A percentile compares a stretch with the other conserved stretches of the same genome.
Evolutionary conservation across 2,888 invertebrate genomes (phyloP).

Genomic region (Hipparchia semele): DNA sequence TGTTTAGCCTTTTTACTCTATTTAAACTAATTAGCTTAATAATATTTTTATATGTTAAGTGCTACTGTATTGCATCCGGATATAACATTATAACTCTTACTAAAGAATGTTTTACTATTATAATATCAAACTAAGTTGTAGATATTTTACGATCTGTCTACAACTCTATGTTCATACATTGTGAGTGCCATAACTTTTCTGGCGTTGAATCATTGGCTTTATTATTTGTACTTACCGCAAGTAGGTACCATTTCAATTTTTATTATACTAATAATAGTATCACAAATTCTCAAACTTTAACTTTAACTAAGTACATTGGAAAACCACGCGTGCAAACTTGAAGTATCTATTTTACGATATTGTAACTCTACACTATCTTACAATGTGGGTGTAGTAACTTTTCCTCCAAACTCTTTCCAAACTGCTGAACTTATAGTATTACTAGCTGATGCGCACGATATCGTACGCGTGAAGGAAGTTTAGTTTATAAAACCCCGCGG

Average conservation of each 20-base stretch:
- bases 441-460: too few relatives aligned
- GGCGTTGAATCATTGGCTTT: background rate
- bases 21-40: too few relatives aligned
- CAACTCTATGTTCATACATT: background rate
- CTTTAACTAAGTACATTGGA: background rate
- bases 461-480: too few relatives aligned
- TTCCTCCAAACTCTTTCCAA: background rate
- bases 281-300: background rate
- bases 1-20: too few relatives aligned
- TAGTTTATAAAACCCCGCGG: too few relatives aligned
- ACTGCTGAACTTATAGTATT: too few relatives aligned
- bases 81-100: too few relatives aligned
- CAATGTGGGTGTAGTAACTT: background rate
- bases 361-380: background rate
- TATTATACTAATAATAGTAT: background rate
- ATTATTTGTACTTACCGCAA: background rate
- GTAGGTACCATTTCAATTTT: background rate
- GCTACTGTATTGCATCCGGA: too few relatives aligned
- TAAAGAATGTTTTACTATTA: background rate
- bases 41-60: too few relatives aligned
- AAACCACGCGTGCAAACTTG: background rate
- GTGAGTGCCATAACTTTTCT: background rate
- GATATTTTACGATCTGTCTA: background rate
- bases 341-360: background rate
- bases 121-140: background rate